phyloP scores from a whole-genome alignment of 2,797 vertebrate genomes.

The Ibycter americanus region DNA sequence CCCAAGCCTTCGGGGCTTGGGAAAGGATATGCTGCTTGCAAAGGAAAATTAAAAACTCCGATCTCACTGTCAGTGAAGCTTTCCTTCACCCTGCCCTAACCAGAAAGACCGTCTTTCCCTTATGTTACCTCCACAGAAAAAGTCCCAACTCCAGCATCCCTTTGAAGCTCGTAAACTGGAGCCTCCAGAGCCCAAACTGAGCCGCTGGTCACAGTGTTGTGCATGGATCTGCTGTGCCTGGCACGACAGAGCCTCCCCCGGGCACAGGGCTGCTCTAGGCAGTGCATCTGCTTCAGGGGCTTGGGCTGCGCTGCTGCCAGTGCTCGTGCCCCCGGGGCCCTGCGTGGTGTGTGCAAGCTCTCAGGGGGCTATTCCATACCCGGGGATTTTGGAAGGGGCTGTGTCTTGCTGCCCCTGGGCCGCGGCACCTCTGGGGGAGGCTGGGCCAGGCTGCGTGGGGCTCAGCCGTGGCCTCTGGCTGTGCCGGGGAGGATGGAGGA shows the following conservation, averaged over 20 bases:
- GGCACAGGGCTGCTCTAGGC: background rate
- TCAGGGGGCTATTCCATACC: background rate
- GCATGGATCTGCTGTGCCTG: background rate
- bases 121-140: background rate
- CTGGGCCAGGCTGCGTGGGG: background rate
- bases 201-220: background rate
- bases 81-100: background rate
- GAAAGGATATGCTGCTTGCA: background rate
- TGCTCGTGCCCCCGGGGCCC: background rate
- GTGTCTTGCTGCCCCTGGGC: accelerated
- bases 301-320: background rate
- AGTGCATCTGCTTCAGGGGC: background rate
- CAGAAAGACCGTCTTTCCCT: background rate
- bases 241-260: background rate
- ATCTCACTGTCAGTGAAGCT: background rate
- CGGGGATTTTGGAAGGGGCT: background rate
- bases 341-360: background rate
- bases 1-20: background rate
- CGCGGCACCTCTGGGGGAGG: background rate
- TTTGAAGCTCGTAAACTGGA: background rate
- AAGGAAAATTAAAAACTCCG: background rate
- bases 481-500: background rate
- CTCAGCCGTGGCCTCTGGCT: background rate
- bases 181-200: background rate
- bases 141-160: background rate